Evolutionary conservation across 2,797 vertebrate genomes (phyloP), one percentile per base, ranked within the genome.

Genomic region (Perodicticus potto): DNA sequence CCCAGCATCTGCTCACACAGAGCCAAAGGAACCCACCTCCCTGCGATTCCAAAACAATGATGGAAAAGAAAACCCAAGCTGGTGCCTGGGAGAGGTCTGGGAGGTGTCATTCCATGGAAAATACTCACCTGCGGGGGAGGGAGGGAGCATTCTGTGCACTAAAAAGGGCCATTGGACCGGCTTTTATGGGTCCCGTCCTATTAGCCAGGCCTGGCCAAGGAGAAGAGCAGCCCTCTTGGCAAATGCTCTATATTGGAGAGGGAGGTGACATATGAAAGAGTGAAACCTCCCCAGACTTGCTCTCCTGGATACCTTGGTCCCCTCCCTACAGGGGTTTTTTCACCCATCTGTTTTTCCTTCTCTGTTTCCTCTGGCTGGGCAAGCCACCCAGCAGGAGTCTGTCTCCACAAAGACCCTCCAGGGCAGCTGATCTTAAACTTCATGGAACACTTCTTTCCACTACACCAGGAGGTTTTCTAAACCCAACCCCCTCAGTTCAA

Each of bases 181-280:
- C 78, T 32, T 90, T 55, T 76, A 91, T 83, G 77, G 55, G 95
- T 91, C 89, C 94, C 77, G 69, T 91, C 91, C 89, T 97, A 87
- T 93, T 78, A 92, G 86, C 94, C 32, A 74, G 77, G 55, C 23
- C 77, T 87, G 22, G 0, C 65, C 61, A 37, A 76, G 73, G 23
- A 78, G 32, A n/a, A 83, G 78, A 87, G 63, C 11, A 19, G 6
- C 2, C 3, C 53, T 57, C 43, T 17, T 23, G 77, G 70, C 40
- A 34, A 53, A 27, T 23, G 45, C 65, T 86, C 74, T 32, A 3
- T 4, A 11, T 76, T 34, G 61, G 85, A 49, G n/a, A 77, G 59
- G 13, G 53, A 72, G 43, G 57, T 45, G n/a, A 43, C 93, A 92
- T 17, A 59, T 17, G 89, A 63, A 59, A 45, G 63, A 27, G 85